Percentiles rank a stretch among this genome's conserved stretches.
Evolutionary conservation across 2,888 invertebrate species (phyloP).

Genomic region (Cosmia pyralina): DNA sequence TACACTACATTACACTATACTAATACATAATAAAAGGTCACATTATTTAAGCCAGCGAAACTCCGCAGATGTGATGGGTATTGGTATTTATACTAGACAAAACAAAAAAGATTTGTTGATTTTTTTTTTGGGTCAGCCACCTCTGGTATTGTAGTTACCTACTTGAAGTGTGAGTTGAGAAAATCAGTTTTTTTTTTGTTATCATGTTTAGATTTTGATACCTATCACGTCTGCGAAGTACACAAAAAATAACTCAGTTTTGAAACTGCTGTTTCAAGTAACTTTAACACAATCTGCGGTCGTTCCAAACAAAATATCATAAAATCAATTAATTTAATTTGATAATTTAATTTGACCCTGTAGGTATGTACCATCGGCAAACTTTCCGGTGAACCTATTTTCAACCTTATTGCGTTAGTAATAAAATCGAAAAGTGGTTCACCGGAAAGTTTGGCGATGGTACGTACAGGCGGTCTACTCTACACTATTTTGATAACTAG

Average conservation of each 20-base stretch:
- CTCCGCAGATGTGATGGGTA: no score
- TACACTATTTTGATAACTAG: neutral
- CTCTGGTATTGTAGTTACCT: neutral
- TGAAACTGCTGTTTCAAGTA: neutral
- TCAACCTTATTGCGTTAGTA: no score
- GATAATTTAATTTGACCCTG: no score
- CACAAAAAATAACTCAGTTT: neutral
- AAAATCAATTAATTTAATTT: no score
- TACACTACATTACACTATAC: neutral
- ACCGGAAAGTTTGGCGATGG: no score
- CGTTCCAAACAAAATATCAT: neutral
- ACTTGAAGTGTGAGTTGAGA: neutral
- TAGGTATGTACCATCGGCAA: no score
- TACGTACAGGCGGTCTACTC: no score
- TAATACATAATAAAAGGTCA: neutral
- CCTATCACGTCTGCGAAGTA: neutral
- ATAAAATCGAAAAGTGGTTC: no score
- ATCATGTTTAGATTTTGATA: neutral
- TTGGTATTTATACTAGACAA: neutral
- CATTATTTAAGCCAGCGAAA: neutral
- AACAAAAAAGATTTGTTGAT: neutral
- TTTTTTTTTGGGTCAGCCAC: neutral
- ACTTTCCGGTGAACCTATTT: no score
- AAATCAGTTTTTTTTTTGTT: neutral
- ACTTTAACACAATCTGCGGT: neutral